Percentiles rank a stretch among this genome's conserved stretches.
phyloP scores from a whole-genome alignment of 2,113 vertebrate genomes.

The Sylvicapra grimmia region DNA sequence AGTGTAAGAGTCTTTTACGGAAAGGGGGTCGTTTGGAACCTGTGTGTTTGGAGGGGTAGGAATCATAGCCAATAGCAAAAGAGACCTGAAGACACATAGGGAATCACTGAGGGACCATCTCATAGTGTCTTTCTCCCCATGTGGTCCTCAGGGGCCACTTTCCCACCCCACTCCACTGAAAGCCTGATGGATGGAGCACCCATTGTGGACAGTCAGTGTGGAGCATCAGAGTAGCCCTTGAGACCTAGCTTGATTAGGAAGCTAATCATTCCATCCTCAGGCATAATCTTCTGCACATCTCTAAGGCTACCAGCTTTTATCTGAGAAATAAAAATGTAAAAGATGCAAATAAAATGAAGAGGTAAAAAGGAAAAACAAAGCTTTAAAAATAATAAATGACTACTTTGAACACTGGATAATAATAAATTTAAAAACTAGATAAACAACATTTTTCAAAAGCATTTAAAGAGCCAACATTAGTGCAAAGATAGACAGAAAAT shows the following conservation, averaged over 20 bases:
- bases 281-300: not conserved
- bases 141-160: not conserved
- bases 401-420: not conserved
- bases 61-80: not conserved
- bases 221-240: not conserved
- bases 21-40: not conserved
- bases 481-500: not conserved
- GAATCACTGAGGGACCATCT: not conserved
- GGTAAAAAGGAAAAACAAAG: not conserved
- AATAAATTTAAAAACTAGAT: not conserved
- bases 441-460: not conserved
- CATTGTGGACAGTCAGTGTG: not conserved
- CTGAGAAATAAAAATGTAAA: not conserved
- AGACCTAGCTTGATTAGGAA: not conserved
- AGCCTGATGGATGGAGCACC: not conserved
- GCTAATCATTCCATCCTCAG: not conserved
- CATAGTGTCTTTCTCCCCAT: not conserved
- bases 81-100: fast-evolving
- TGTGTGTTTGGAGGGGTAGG: not conserved
- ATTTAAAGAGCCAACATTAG: not conserved
- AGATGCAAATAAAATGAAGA: not conserved
- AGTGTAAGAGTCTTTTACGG: not conserved
- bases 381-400: not conserved
- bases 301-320: not conserved
- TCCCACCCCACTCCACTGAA: not conserved